Evolutionary conservation across 2,797 vertebrate genomes (phyloP).

Genomic region (Chelmon rostratus): DNA sequence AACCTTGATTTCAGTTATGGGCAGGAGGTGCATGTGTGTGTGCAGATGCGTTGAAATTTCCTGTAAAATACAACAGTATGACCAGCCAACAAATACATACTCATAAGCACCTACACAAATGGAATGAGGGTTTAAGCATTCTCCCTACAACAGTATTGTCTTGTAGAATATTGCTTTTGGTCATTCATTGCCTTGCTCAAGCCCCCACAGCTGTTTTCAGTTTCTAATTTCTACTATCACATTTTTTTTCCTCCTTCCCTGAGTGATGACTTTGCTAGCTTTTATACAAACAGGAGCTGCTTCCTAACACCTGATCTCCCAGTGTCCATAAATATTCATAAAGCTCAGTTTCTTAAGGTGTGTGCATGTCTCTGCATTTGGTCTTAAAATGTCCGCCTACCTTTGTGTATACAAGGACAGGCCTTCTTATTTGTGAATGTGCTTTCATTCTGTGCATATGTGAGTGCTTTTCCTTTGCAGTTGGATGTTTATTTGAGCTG

Average conservation of each 20-base stretch:
- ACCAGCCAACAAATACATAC: slow-evolving; percentile 8
- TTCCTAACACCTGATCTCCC: slow-evolving; percentile 6
- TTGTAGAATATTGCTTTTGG: not conserved
- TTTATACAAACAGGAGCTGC: slow-evolving; percentile 17
- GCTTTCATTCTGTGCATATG: not conserved
- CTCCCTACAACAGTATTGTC: not conserved
- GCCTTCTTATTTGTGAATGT: slow-evolving; percentile 1
- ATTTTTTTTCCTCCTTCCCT: not conserved
- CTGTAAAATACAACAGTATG: slow-evolving; percentile 22
- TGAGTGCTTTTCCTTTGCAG: not conserved
- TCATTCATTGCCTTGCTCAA: not conserved
- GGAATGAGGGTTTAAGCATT: not conserved
- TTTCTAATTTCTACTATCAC: not conserved
- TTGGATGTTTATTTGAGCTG: not conserved
- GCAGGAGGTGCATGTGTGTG: not conserved
- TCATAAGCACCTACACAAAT: slow-evolving; percentile 5
- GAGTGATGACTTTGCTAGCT: not conserved
- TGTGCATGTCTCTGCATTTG: slow-evolving; percentile 8
- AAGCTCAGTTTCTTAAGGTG: slow-evolving; percentile 1
- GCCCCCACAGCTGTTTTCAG: not conserved
- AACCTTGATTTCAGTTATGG: not conserved
- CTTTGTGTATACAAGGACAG: not conserved
- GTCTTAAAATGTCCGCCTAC: slow-evolving; percentile 1
- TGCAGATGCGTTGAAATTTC: not conserved
- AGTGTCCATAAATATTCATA: slow-evolving; percentile 22